phyloP scores from a whole-genome alignment of 2,113 vertebrate genomes.

The Blennius ocellaris region DNA sequence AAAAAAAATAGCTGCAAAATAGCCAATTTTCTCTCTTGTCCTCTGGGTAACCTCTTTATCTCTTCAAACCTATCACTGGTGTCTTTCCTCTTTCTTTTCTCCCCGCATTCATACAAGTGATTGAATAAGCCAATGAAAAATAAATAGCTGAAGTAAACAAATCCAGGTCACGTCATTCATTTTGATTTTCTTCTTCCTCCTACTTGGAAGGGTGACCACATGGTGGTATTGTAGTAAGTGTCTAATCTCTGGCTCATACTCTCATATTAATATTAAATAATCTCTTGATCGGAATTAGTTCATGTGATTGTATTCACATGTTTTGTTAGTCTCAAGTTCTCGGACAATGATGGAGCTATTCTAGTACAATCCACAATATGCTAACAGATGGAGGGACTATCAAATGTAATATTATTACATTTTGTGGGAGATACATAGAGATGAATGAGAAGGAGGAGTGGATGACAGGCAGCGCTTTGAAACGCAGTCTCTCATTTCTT shows the following conservation, averaged over 20 bases:
- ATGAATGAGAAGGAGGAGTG: slow-evolving; percentile 21
- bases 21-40: neutral
- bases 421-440: slow-evolving; percentile 26
- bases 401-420: slow-evolving; percentile 46
- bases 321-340: slow-evolving; percentile 11
- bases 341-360: slow-evolving; percentile 53
- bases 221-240: neutral
- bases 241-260: neutral
- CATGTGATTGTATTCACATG: slow-evolving; percentile 15
- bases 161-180: slow-evolving; percentile 1
- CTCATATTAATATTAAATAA: slow-evolving; percentile 34
- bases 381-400: slow-evolving; percentile 57
- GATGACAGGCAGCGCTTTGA: slow-evolving; percentile 16
- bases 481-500: neutral
- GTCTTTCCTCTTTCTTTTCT: neutral
- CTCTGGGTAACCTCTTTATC: slow-evolving; percentile 19
- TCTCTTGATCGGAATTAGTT: slow-evolving; percentile 31
- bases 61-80: slow-evolving; percentile 1
- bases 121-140: slow-evolving; percentile 6
- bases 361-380: slow-evolving; percentile 51
- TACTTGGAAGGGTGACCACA: slow-evolving; percentile 12
- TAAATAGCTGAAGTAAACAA: slow-evolving; percentile 3
- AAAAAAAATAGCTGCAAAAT: slow-evolving; percentile 18
- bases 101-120: neutral
- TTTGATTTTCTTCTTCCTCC: neutral